Evolutionary conservation across 2,113 vertebrate species (phyloP).

Genomic region (Hemicordylus capensis): DNA sequence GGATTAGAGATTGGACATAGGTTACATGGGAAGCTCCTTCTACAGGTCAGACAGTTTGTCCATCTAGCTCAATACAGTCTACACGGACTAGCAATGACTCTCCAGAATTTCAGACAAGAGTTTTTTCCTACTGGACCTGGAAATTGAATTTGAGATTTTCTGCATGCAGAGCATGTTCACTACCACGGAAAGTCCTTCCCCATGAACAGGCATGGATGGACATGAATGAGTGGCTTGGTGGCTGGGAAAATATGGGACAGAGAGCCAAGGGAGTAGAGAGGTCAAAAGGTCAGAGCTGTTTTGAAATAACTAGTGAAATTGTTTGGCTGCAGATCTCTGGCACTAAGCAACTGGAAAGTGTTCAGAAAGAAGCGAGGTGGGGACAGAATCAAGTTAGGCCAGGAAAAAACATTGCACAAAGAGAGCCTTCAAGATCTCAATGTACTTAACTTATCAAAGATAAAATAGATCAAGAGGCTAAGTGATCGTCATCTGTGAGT

Average conservation of each 20-base stretch:
- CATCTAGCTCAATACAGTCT: no score
- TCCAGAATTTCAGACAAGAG: no score
- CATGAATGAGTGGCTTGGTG: background rate
- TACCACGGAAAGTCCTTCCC: no score
- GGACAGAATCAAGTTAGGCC: background rate
- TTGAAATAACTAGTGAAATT: background rate
- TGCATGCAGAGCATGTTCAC: no score
- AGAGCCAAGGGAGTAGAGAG: background rate
- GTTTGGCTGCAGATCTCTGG: background rate
- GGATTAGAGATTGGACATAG: background rate
- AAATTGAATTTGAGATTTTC: no score
- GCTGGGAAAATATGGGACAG: background rate
- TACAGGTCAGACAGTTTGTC: no score
- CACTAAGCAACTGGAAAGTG: background rate
- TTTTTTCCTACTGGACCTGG: no score
- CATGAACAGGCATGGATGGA: no score
- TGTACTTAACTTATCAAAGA: constrained; percentile 10
- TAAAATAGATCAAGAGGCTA: background rate
- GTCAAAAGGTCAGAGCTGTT: background rate
- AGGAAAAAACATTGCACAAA: background rate
- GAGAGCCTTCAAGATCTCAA: background rate
- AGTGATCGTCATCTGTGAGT: background rate
- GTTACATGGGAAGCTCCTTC: no score
- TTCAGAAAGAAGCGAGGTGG: background rate
- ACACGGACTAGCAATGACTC: no score